A percentile compares a stretch with the other conserved stretches of the same genome.
Conservation (phyloP, 2,888 invertebrate species). For the Chymomyza procnemis region DNA sequence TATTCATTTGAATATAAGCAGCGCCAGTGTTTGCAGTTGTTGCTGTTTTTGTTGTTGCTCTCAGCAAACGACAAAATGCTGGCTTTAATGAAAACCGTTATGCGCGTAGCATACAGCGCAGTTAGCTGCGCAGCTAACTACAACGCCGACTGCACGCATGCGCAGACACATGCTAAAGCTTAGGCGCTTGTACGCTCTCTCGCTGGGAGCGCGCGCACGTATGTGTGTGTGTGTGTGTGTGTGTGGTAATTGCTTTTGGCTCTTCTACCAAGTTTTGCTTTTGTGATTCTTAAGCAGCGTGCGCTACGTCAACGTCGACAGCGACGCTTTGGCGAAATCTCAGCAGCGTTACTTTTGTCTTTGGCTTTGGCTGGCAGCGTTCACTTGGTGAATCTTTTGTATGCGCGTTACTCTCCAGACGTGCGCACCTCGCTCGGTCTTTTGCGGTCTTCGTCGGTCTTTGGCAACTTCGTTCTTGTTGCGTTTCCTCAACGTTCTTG, state of each 20-base stretch:
- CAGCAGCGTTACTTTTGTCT: slow-evolving; percentile 40
- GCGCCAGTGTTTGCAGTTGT: slow-evolving; percentile 50
- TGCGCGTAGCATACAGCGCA: slow-evolving; percentile 60
- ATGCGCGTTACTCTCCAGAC: slow-evolving; percentile 66
- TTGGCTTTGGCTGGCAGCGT: slow-evolving; percentile 49
- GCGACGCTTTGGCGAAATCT: slow-evolving; percentile 55
- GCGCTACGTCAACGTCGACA: slow-evolving; percentile 13
- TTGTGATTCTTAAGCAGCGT: slow-evolving; percentile 41
- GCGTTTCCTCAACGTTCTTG: neutral
- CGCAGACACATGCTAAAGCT: slow-evolving; percentile 58
- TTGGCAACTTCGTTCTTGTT: neutral
- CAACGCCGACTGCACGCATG: slow-evolving; percentile 52
- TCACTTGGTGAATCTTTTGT: slow-evolving; percentile 69
- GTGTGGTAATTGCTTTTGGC: slow-evolving; percentile 4
- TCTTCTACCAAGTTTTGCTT: slow-evolving; percentile 51
- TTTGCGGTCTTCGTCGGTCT: slow-evolving; percentile 32
- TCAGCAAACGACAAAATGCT: slow-evolving; percentile 30
- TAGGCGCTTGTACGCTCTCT: slow-evolving; percentile 17
- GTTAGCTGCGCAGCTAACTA: slow-evolving; percentile 4
- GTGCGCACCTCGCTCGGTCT: slow-evolving; percentile 52
- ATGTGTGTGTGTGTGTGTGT: neutral
- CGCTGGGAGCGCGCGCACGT: slow-evolving; percentile 22
- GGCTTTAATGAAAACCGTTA: slow-evolving; percentile 79
- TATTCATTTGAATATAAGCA: slow-evolving; percentile 75
- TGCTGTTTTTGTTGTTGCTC: slow-evolving; percentile 56